Percentiles rank a stretch among this genome's conserved stretches.
phyloP scores from a whole-genome alignment of 2,888 invertebrate genomes.

The Orthonevra nobilis region DNA sequence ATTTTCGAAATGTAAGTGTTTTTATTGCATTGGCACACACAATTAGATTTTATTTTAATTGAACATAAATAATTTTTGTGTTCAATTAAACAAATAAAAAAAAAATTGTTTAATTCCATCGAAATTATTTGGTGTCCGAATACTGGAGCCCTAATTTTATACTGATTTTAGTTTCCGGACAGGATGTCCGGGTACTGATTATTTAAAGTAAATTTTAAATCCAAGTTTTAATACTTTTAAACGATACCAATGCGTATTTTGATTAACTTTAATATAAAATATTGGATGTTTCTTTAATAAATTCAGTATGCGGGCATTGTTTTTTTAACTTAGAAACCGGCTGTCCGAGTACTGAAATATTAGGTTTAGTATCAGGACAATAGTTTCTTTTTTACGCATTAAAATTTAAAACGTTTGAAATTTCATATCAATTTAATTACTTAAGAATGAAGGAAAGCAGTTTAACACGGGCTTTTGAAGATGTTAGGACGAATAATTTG shows the following conservation, averaged over 20 bases:
- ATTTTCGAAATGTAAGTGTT: no score
- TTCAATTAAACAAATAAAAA: no score
- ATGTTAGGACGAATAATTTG: neutral
- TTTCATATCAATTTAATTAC: no score
- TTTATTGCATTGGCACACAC: no score
- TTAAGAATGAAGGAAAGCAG: neutral
- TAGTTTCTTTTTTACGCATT: neutral
- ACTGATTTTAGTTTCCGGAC: neutral
- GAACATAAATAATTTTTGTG: no score
- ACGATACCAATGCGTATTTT: neutral
- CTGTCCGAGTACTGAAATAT: no score
- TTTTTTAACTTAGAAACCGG: neutral
- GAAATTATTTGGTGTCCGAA: neutral
- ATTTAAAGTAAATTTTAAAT: neutral
- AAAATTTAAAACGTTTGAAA: neutral
- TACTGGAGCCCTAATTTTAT: neutral
- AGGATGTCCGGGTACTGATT: neutral
- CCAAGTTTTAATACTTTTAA: neutral
- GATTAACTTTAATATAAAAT: neutral
- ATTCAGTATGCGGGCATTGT: neutral
- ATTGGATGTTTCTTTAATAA: neutral
- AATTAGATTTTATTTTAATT: no score
- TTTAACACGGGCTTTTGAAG: neutral
- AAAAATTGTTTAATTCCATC: no score
- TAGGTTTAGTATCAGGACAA: neutral